Evolutionary conservation across 2,797 vertebrate genomes (phyloP).

Genomic region (Serranus cabrilla): DNA sequence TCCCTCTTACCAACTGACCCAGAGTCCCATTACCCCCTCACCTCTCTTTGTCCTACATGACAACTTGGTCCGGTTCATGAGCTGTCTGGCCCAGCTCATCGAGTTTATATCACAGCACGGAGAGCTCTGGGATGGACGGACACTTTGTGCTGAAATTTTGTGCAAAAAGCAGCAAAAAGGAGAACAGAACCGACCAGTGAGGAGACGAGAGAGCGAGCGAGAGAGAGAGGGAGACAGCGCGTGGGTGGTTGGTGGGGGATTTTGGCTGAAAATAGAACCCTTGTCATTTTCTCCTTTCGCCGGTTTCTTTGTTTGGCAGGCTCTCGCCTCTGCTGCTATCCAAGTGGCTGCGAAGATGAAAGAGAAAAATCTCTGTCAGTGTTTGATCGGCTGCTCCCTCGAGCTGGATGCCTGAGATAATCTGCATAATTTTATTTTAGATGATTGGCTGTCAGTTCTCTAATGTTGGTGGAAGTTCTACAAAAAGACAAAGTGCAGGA

Average conservation of each 20-base stretch:
- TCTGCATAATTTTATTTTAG: conserved; percentile 34
- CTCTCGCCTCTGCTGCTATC: conserved; percentile 46
- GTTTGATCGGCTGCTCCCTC: conserved; percentile 39
- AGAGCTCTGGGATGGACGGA: conserved; percentile 37
- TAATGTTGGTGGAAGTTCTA: background rate
- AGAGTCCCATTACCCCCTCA: conserved; percentile 55
- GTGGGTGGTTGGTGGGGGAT: conserved; percentile 68
- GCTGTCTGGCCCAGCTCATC: conserved; percentile 26
- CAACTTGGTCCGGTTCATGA: conserved; percentile 45
- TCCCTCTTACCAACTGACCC: conserved; percentile 70
- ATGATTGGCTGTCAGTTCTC: conserved; percentile 17
- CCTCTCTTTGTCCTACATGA: conserved; percentile 60
- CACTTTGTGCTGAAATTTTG: conserved; percentile 31
- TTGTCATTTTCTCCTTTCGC: conserved; percentile 78
- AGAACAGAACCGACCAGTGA: conserved; percentile 42
- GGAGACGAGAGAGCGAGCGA: conserved; percentile 13
- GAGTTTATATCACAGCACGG: conserved; percentile 30
- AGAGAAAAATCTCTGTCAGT: conserved; percentile 36
- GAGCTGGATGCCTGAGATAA: conserved; percentile 41
- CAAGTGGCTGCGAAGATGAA: conserved; percentile 57
- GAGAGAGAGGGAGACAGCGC: conserved; percentile 10
- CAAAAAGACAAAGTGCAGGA: background rate
- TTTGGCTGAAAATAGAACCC: conserved; percentile 80
- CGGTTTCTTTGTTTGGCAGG: conserved; percentile 69
- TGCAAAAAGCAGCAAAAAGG: conserved; percentile 30